phyloP scores from a whole-genome alignment of 2,113 vertebrate genomes.

The Alces alces region DNA sequence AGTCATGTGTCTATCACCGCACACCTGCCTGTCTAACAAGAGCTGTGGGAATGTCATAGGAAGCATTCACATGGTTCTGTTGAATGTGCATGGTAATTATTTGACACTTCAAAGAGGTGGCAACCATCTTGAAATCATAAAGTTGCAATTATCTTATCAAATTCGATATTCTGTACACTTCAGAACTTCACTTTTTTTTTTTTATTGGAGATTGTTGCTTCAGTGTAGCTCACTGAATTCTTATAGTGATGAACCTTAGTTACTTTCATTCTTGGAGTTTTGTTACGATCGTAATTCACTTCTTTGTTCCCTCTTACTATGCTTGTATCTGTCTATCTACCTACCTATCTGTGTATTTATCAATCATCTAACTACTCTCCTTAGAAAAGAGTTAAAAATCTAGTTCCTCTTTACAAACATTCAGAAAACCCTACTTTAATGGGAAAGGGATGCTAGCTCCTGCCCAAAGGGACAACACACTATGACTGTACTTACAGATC shows the following conservation, averaged over 20 bases:
- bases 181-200: not conserved
- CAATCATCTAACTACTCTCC: not conserved
- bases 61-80: not conserved
- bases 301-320: not conserved
- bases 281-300: not conserved
- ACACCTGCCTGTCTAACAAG: not conserved
- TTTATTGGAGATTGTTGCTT: not conserved
- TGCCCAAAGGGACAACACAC: not conserved
- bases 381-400: not conserved
- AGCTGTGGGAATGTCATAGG: not conserved
- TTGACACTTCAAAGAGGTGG: slow-evolving; percentile 37
- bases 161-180: slow-evolving; percentile 22
- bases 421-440: not conserved
- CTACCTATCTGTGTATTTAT: not conserved
- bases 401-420: not conserved
- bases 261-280: not conserved
- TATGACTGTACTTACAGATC: not conserved
- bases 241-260: not conserved
- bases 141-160: slow-evolving; percentile 55
- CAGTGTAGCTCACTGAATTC: not conserved
- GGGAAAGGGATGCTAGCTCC: not conserved
- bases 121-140: slow-evolving; percentile 47
- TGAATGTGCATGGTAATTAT: slow-evolving; percentile 34
- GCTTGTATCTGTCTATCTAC: not conserved
- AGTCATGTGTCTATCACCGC: not conserved